phyloP scores from a whole-genome alignment of 2,888 invertebrate species.

The Crepidodera aurea region DNA sequence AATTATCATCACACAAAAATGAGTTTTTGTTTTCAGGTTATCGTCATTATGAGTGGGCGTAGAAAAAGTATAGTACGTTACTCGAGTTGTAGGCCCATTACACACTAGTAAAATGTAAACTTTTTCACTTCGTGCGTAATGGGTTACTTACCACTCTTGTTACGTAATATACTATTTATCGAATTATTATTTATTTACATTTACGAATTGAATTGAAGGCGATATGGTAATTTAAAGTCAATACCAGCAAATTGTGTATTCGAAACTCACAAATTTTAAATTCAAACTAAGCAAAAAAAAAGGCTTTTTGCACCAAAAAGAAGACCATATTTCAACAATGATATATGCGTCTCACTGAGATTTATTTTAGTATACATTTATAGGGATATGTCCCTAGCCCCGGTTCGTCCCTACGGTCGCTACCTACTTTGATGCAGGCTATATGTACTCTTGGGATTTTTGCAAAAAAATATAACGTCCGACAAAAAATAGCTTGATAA shows the following conservation, averaged over 20 bases:
- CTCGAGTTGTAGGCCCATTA: too few relatives aligned
- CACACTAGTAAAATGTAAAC: too few relatives aligned
- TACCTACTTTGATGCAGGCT: conserved; percentile 29
- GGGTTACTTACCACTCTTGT: too few relatives aligned
- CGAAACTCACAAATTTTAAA: conserved; percentile 16
- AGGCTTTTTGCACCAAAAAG: conserved; percentile 23
- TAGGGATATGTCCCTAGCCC: conserved; percentile 23
- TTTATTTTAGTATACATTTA: conserved; percentile 29
- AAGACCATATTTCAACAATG: conserved; percentile 28
- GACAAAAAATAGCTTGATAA: conserved; percentile 26
- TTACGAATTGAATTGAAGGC: too few relatives aligned
- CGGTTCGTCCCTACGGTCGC: conserved; percentile 21
- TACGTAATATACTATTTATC: too few relatives aligned
- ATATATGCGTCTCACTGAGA: conserved; percentile 31
- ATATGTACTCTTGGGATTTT: conserved; percentile 16
- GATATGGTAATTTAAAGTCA: too few relatives aligned
- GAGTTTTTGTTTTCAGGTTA: too few relatives aligned
- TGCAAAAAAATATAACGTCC: conserved; percentile 24
- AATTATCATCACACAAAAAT: too few relatives aligned
- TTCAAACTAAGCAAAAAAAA: conserved; percentile 27
- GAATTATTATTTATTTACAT: too few relatives aligned
- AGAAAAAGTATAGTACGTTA: too few relatives aligned
- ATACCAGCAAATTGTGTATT: conserved; percentile 1
- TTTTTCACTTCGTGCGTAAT: too few relatives aligned
- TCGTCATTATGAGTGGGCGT: too few relatives aligned